Conservation (phyloP, 2,888 invertebrate genomes). For the Gryllus longicercus region DNA sequence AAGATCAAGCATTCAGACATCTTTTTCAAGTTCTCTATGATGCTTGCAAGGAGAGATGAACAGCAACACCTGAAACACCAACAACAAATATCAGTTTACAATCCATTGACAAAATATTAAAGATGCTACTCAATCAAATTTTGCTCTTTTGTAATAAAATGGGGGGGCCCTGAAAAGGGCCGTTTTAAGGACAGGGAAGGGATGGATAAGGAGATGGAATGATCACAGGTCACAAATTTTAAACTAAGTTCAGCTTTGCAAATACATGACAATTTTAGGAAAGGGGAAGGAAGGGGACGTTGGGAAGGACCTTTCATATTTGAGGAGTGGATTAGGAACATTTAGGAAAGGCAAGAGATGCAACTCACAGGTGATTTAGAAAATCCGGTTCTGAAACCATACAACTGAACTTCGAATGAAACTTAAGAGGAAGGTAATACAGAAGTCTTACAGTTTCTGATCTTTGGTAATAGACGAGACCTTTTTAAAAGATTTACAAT, state of each 20-base stretch:
- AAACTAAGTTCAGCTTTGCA: too few relatives aligned
- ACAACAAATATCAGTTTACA: too few relatives aligned
- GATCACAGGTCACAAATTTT: not conserved
- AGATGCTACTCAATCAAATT: too few relatives aligned
- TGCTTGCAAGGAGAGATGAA: too few relatives aligned
- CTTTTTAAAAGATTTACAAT: not conserved
- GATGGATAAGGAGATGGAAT: constrained; percentile 7
- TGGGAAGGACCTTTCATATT: not conserved
- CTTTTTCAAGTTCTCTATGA: too few relatives aligned
- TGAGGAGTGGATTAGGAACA: not conserved
- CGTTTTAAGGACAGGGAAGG: constrained; percentile 21
- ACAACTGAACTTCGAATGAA: too few relatives aligned
- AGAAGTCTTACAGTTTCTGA: not conserved
- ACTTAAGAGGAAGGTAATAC: too few relatives aligned
- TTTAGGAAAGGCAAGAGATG: not conserved
- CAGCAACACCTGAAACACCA: too few relatives aligned
- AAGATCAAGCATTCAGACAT: too few relatives aligned
- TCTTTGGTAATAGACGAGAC: constrained; percentile 20
- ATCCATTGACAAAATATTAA: too few relatives aligned
- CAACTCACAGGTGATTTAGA: not conserved
- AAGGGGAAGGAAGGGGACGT: not conserved
- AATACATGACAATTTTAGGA: constrained; percentile 21
- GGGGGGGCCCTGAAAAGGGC: constrained; percentile 35
- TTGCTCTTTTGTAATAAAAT: constrained; percentile 31
- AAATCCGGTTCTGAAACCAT: too few relatives aligned